Conservation (phyloP, 2,113 vertebrate species). For the Opisthocomus hoazin region DNA sequence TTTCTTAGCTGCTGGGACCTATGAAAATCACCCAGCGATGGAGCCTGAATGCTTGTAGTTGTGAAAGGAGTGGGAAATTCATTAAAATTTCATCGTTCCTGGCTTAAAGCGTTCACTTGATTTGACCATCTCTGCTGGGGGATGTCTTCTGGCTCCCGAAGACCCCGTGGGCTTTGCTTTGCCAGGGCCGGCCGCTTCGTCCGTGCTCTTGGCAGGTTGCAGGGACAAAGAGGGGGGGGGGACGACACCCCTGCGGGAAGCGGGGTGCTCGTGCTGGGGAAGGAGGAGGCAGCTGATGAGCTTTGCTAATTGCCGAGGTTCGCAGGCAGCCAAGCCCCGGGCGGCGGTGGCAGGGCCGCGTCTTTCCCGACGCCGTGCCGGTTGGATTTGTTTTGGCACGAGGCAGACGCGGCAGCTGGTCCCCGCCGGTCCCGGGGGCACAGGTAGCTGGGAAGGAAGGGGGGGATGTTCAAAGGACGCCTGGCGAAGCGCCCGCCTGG, state of each 20-base stretch:
- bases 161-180: background rate
- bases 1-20: background rate
- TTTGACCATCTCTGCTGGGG: background rate
- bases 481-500: background rate
- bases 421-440: background rate
- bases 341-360: rapidly evolving
- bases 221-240: background rate
- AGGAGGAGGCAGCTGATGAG: background rate
- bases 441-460: background rate
- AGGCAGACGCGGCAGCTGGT: background rate
- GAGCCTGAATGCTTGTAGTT: background rate
- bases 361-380: rapidly evolving
- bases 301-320: background rate
- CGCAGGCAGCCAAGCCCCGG: background rate
- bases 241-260: background rate
- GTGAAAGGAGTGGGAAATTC: background rate
- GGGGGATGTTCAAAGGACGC: background rate
- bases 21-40: background rate
- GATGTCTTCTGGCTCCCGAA: background rate
- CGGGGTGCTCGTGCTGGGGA: background rate
- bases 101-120: background rate
- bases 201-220: rapidly evolving
- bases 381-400: background rate
- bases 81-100: background rate
- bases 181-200: background rate